These are phyloP conservation scores for Leucophenga montana DNA, from an alignment of 2,888 invertebrate species.

Conservation along the genomic window DNA sequence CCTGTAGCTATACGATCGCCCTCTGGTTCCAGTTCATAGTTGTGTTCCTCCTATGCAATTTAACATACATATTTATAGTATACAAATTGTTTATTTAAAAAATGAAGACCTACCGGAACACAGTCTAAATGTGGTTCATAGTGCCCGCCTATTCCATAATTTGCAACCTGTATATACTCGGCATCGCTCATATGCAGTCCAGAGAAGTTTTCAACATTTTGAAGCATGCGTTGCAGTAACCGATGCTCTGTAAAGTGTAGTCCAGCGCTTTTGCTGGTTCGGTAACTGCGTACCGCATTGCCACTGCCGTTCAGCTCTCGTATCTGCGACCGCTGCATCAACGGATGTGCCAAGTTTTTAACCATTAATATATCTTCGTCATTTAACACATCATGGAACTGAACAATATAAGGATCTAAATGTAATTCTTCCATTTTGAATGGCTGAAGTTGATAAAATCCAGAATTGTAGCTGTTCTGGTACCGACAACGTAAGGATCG, in stretches of 20 bases:
- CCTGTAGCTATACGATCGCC: slow-evolving; percentile 98
- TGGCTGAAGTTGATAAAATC: slow-evolving; percentile 59
- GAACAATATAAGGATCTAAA: slow-evolving; percentile 75
- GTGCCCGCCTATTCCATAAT: slow-evolving; percentile 83
- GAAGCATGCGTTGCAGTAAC: slow-evolving; percentile 68
- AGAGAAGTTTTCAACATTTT: slow-evolving; percentile 80
- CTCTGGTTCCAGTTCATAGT: slow-evolving; percentile 62
- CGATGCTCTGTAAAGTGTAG: slow-evolving; percentile 62
- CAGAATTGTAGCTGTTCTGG: slow-evolving; percentile 38
- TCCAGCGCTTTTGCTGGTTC: slow-evolving; percentile 80
- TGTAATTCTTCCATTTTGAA: slow-evolving; percentile 75
- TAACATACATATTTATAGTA: neutral
- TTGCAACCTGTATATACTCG: slow-evolving; percentile 79
- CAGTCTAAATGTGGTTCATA: slow-evolving; percentile 79
- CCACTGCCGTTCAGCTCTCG: slow-evolving; percentile 91
- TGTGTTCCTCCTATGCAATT: slow-evolving; percentile 27
- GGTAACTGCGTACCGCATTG: slow-evolving; percentile 81
- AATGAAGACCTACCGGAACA: slow-evolving; percentile 47
- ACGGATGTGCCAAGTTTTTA: slow-evolving; percentile 74
- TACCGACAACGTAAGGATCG: slow-evolving; percentile 55
- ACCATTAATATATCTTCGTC: slow-evolving; percentile 75
- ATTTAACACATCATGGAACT: slow-evolving; percentile 76
- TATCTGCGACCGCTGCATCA: slow-evolving; percentile 75
- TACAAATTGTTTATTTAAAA: neutral
- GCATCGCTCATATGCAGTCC: slow-evolving; percentile 76